Conservation (phyloP, 2,113 vertebrate genomes). For the Cochlearius cochlearius region DNA sequence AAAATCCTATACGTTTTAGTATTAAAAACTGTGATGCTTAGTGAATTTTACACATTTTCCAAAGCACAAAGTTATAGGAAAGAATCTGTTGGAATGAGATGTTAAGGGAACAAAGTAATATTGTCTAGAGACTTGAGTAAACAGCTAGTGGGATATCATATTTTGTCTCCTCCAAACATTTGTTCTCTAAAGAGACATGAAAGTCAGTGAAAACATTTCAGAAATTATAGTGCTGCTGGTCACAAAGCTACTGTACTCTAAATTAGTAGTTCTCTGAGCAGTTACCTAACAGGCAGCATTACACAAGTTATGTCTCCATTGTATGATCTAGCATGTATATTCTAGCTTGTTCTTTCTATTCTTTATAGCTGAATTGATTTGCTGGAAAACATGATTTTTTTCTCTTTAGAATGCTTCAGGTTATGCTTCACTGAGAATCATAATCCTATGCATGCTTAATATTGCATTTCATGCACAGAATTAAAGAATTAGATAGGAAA, state of each 20-base stretch:
- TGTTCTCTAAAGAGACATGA: background rate
- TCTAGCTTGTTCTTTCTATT: background rate
- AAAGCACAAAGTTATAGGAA: background rate
- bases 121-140: background rate
- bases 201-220: background rate
- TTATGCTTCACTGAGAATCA: background rate
- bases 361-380: background rate
- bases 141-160: background rate
- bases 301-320: background rate
- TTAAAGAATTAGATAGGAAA: background rate
- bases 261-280: background rate
- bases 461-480: background rate
- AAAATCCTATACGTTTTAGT: background rate
- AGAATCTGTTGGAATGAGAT: background rate
- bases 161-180: background rate
- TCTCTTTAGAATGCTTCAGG: background rate
- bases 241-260: background rate
- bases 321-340: background rate
- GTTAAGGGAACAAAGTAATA: background rate
- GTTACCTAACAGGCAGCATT: background rate
- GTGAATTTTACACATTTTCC: background rate
- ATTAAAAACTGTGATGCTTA: background rate
- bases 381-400: background rate
- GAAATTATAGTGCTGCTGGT: background rate
- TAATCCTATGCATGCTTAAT: background rate